These are phyloP conservation scores for Sinonovacula constricta DNA, from an alignment of 1,140 invertebrate genomes.

Conservation along the genomic window DNA sequence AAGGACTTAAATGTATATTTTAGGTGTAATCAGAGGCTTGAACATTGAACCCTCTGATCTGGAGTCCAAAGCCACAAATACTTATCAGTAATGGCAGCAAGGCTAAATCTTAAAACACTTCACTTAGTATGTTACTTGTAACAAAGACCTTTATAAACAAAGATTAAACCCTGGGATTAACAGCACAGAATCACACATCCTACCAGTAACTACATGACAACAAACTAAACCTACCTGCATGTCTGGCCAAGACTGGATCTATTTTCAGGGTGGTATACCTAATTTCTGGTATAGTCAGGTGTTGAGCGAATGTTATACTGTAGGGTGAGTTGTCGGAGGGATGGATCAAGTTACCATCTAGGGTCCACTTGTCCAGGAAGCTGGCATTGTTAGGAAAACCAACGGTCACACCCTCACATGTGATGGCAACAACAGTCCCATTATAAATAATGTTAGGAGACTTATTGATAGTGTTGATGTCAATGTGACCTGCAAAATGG, in stretches of 20 bases:
- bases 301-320: background rate
- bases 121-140: no score
- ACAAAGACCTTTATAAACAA: no score
- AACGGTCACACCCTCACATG: constrained; percentile 12
- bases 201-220: no score
- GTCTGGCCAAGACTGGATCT: background rate
- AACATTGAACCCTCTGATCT: no score
- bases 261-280: background rate
- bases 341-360: background rate
- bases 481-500: constrained; percentile 16
- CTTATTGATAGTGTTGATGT: background rate
- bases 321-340: constrained; percentile 26
- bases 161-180: no score
- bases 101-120: no score
- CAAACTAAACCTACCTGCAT: constrained; percentile 23
- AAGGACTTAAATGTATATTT: no score
- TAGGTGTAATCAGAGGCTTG: no score
- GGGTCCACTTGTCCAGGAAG: constrained; percentile 24
- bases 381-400: background rate
- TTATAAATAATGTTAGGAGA: constrained; percentile 9
- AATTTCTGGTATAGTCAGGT: background rate
- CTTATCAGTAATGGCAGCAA: no score
- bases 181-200: no score
- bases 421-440: constrained; percentile 1
- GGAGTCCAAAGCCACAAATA: no score